phyloP scores from a whole-genome alignment of 2,888 invertebrate genomes.

The Lomographa bimaculata region DNA sequence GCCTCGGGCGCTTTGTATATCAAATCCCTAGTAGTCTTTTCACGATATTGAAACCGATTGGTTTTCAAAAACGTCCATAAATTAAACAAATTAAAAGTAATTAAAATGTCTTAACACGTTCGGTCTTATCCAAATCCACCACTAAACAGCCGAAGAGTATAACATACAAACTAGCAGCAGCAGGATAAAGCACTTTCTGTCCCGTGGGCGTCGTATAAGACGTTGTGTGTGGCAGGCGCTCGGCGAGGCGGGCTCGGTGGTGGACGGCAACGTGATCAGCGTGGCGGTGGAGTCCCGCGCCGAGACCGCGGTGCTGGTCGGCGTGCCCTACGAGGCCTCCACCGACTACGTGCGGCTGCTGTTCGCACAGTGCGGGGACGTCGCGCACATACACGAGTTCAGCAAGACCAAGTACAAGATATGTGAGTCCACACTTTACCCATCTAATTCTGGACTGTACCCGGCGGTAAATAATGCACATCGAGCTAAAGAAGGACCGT shows the following conservation, averaged over 20 bases:
- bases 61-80: no score
- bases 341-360: constrained; percentile 71
- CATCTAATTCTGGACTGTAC: no score
- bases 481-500: no score
- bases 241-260: constrained; percentile 62
- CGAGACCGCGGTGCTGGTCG: constrained; percentile 77
- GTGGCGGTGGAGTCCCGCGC: constrained; percentile 74
- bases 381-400: constrained; percentile 80
- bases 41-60: no score
- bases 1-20: no score
- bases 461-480: no score
- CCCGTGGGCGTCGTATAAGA: constrained; percentile 3
- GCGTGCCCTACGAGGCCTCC: constrained; percentile 76
- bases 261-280: constrained; percentile 63
- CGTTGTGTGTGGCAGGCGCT: constrained; percentile 56
- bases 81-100: no score
- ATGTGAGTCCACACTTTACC: constrained; percentile 66
- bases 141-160: no score
- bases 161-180: no score
- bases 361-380: constrained; percentile 73
- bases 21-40: no score
- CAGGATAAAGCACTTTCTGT: not conserved
- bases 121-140: no score
- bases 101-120: no score
- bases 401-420: constrained; percentile 82